Evolutionary conservation across 2,797 vertebrate species (phyloP).

Genomic region (Saxicola maurus): DNA sequence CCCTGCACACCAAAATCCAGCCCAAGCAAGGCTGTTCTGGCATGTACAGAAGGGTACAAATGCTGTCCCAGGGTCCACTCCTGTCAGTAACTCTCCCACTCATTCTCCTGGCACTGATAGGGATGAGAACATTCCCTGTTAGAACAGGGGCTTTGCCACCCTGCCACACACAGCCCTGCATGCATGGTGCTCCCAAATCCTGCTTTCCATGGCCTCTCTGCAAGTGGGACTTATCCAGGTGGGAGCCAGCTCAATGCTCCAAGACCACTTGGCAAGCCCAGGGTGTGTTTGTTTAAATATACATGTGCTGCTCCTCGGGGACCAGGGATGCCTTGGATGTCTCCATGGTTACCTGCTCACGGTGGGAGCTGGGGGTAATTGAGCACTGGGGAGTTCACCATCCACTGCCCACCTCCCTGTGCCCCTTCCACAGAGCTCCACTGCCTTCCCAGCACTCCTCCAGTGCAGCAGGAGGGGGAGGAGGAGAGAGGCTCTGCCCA

Average conservation of each 20-base stretch:
- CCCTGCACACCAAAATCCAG: background rate
- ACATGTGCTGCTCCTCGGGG: background rate
- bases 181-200: rapidly evolving
- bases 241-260: background rate
- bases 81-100: background rate
- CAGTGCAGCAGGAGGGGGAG: background rate
- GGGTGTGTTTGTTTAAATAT: background rate
- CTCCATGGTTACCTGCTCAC: conserved; percentile 72
- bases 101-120: background rate
- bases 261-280: background rate
- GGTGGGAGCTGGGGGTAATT: conserved; percentile 53
- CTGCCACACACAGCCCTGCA: background rate
- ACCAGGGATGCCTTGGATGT: conserved; percentile 50
- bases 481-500: background rate
- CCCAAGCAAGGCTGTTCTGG: background rate
- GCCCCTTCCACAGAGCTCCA: background rate
- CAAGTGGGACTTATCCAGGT: no score
- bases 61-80: background rate
- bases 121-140: background rate
- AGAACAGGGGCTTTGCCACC: background rate
- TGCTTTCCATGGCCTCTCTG: background rate
- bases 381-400: conserved; percentile 58
- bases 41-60: rapidly evolving
- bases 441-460: background rate
- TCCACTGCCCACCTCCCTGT: background rate